A percentile compares a stretch with the other conserved stretches of the same genome.
phyloP scores from a whole-genome alignment of 2,113 vertebrate genomes.

The Hippocampus comes region DNA sequence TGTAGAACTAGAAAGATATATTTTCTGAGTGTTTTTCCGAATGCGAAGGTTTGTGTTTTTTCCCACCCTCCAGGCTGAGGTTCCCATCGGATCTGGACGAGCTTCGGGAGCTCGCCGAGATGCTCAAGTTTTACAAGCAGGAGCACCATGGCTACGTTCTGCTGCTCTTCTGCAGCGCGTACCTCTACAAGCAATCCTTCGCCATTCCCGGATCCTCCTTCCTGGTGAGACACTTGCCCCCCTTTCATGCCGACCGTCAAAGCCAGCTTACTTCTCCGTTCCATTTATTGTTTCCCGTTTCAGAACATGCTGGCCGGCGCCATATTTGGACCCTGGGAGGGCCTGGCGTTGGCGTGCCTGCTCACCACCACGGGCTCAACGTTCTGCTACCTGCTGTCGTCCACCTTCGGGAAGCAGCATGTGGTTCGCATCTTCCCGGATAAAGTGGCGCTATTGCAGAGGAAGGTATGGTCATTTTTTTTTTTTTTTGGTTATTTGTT shows the following conservation, averaged over 20 bases:
- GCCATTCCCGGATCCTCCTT: slow-evolving; percentile 96
- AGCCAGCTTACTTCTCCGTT: too few relatives aligned
- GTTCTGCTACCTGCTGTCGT: slow-evolving; percentile 87
- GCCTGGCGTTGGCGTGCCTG: slow-evolving; percentile 82
- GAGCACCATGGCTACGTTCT: slow-evolving; percentile 84
- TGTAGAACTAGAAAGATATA: not conserved
- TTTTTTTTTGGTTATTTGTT: not conserved
- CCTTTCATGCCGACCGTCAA: not conserved
- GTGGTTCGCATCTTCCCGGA: slow-evolving; percentile 82
- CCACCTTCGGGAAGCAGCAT: slow-evolving; percentile 82
- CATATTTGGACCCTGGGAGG: slow-evolving; percentile 90
- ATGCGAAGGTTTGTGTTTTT: not conserved
- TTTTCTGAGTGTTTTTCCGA: not conserved
- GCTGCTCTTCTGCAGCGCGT: slow-evolving; percentile 89
- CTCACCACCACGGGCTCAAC: slow-evolving; percentile 86
- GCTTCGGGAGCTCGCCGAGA: slow-evolving; percentile 81
- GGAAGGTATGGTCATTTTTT: slow-evolving; percentile 73
- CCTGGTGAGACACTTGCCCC: slow-evolving; percentile 72
- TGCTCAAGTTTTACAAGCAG: slow-evolving; percentile 82
- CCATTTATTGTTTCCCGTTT: not conserved
- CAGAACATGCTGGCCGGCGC: slow-evolving; percentile 93
- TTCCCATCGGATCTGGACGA: slow-evolving; percentile 92
- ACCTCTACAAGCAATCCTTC: slow-evolving; percentile 96
- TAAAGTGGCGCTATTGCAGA: slow-evolving; percentile 84
- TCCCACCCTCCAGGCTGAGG: slow-evolving; percentile 67